Conservation (phyloP, 92 coral and sea anemone species). For the Diadumene lineata region DNA sequence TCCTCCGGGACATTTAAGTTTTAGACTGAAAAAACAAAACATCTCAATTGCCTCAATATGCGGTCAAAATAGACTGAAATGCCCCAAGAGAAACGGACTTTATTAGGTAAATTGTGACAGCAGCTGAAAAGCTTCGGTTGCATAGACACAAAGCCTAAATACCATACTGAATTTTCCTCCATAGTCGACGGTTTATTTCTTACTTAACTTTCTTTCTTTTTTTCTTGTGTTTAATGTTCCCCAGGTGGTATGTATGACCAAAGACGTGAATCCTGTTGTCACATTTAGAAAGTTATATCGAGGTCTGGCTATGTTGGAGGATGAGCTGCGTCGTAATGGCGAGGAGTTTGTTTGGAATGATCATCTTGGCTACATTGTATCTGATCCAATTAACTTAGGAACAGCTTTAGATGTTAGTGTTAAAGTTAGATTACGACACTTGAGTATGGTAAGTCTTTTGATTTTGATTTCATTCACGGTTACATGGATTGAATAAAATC, state of each 20-base stretch:
- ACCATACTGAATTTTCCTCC: no score
- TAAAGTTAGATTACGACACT: constrained; percentile 61
- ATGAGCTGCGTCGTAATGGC: constrained; percentile 60
- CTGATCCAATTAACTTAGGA: constrained; percentile 77
- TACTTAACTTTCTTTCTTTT: not conserved
- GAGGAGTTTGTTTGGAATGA: constrained; percentile 66
- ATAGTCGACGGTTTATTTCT: not conserved
- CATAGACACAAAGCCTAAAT: no score
- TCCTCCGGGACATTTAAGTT: no score
- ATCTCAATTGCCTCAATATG: no score
- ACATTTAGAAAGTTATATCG: constrained; percentile 55
- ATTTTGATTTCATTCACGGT: not conserved
- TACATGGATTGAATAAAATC: not conserved
- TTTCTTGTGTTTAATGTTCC: not conserved
- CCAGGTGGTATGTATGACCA: constrained; percentile 21
- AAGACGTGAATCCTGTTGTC: constrained; percentile 44
- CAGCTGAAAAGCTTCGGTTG: no score
- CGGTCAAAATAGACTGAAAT: no score
- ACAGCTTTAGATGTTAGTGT: constrained; percentile 63
- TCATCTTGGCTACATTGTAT: constrained; percentile 74
- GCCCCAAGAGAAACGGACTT: no score
- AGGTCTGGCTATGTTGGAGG: constrained; percentile 56
- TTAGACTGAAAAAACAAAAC: no score
- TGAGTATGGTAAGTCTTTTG: constrained; percentile 49
- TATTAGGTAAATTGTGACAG: no score